These are phyloP conservation scores for Junco hyemalis DNA, from an alignment of 2,113 vertebrate species.

Conservation along the genomic window DNA sequence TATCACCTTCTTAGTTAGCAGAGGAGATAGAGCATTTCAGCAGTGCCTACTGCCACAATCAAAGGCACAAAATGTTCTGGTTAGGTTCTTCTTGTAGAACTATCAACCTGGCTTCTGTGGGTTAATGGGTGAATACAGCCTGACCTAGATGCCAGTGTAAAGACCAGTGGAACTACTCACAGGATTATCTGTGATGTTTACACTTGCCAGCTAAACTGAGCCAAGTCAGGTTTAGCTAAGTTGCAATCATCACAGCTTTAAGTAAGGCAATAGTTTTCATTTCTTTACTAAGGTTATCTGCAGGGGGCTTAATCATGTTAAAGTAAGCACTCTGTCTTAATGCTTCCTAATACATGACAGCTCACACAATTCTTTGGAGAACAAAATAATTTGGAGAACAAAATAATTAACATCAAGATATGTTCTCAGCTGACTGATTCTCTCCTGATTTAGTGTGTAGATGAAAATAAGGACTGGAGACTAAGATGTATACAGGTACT, in stretches of 20 bases:
- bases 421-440: background rate
- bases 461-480: background rate
- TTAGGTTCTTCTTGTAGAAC: background rate
- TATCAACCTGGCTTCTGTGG: background rate
- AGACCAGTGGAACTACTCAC: background rate
- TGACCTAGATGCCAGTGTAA: background rate
- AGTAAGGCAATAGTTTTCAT: background rate
- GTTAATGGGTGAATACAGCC: background rate
- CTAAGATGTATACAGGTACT: background rate
- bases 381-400: background rate
- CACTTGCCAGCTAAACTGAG: background rate
- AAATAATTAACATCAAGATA: background rate
- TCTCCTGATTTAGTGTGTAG: background rate
- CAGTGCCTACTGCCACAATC: background rate
- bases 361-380: background rate
- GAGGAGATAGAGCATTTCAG: background rate
- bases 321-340: background rate
- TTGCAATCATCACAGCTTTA: background rate
- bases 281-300: background rate
- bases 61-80: background rate
- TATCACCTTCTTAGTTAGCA: background rate
- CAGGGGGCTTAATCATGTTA: background rate
- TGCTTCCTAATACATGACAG: background rate
- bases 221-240: background rate
- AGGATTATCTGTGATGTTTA: background rate